phyloP scores from a whole-genome alignment of 2,888 invertebrate species.

The Aquatica leii region DNA sequence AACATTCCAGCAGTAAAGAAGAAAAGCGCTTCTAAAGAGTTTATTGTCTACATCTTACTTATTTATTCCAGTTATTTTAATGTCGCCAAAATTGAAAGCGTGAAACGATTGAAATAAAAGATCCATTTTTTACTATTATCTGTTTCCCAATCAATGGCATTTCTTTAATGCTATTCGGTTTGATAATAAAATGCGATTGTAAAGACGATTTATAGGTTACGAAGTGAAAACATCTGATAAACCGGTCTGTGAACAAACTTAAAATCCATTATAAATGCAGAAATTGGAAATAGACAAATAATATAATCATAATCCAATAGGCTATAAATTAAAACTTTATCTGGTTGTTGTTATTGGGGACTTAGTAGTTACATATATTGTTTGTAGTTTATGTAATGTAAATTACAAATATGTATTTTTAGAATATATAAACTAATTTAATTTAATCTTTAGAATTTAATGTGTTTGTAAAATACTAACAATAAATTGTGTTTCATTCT shows the following conservation, averaged over 20 bases:
- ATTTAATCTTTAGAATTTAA: neutral
- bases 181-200: constrained; percentile 27
- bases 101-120: constrained; percentile 15
- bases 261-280: constrained; percentile 19
- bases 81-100: neutral
- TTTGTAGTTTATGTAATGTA: neutral
- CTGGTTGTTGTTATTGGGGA: constrained; percentile 14
- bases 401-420: constrained; percentile 4
- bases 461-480: neutral
- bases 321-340: constrained; percentile 25
- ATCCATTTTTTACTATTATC: constrained; percentile 14
- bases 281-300: constrained; percentile 30
- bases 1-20: too few relatives aligned
- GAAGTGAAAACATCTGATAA: constrained; percentile 30
- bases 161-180: constrained; percentile 21
- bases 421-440: neutral
- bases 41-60: too few relatives aligned
- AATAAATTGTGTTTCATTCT: neutral
- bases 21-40: too few relatives aligned
- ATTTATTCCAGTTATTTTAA: too few relatives aligned
- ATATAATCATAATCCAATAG: constrained; percentile 23
- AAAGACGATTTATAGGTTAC: constrained; percentile 27
- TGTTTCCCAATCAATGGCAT: constrained; percentile 15
- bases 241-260: constrained; percentile 22
- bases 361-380: neutral